Percentiles rank a stretch among this genome's conserved stretches.
phyloP scores from a whole-genome alignment of 2,113 vertebrate genomes.

The Macrotus californicus region DNA sequence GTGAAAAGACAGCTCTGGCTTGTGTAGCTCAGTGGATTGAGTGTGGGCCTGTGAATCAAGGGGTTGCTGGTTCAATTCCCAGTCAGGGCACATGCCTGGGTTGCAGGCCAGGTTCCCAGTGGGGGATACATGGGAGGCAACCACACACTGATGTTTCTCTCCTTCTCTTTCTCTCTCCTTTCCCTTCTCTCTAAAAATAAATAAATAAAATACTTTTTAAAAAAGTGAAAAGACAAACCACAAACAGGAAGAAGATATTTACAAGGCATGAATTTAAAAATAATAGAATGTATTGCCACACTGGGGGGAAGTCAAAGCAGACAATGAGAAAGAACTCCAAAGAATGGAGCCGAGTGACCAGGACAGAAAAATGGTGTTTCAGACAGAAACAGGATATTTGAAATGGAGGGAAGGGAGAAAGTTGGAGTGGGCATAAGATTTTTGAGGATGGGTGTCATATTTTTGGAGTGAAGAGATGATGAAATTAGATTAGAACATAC shows the following conservation, averaged over 20 bases:
- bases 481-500: neutral
- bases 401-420: neutral
- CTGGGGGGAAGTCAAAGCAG: neutral
- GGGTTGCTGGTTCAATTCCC: too few species aligned
- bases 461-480: neutral
- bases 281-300: neutral
- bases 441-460: neutral
- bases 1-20: neutral
- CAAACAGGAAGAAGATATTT: neutral
- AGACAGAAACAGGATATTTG: neutral
- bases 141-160: too few species aligned
- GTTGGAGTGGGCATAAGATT: neutral
- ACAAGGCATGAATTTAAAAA: neutral
- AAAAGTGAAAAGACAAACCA: neutral
- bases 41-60: too few species aligned
- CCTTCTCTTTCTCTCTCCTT: too few species aligned
- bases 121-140: too few species aligned
- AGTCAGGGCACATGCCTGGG: too few species aligned
- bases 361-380: neutral
- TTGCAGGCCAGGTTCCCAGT: too few species aligned
- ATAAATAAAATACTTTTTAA: too few species aligned
- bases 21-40: too few species aligned
- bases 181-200: too few species aligned
- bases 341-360: neutral
- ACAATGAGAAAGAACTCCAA: neutral